phyloP scores from a whole-genome alignment of 2,113 vertebrate species.

The Tragelaphus strepsiceros region DNA sequence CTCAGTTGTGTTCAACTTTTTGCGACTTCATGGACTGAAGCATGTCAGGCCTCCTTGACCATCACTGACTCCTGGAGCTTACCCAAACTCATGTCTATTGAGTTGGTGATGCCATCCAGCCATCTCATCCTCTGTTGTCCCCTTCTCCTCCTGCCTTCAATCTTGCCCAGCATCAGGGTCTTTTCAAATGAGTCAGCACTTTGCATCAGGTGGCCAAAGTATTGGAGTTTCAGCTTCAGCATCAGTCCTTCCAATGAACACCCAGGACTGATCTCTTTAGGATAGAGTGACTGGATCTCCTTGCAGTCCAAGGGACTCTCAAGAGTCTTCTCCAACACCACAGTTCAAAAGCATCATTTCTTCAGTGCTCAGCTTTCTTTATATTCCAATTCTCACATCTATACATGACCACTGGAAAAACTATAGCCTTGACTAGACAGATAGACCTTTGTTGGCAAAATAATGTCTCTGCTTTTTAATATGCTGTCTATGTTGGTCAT shows the following conservation, averaged over 20 bases:
- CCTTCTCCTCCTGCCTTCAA: neutral
- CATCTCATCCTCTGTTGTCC: neutral
- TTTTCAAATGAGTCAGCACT: neutral
- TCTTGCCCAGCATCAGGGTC: neutral
- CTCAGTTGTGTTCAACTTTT: neutral
- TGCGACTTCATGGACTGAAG: neutral
- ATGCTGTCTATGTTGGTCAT: neutral
- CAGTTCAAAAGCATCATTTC: neutral
- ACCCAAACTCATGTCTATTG: neutral
- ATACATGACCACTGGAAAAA: neutral
- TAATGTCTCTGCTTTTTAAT: neutral
- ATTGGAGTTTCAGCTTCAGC: neutral
- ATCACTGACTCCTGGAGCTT: neutral
- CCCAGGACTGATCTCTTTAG: neutral
- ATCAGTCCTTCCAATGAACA: neutral
- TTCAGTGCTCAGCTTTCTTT: neutral
- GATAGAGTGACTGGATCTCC: neutral
- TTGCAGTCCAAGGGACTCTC: neutral
- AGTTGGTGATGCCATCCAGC: neutral
- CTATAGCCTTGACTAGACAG: neutral
- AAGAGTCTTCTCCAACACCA: neutral
- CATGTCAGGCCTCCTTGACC: neutral
- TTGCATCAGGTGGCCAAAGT: neutral
- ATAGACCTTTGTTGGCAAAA: neutral
- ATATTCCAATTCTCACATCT: neutral